A percentile compares a stretch with the other conserved stretches of the same genome.
phyloP scores from a whole-genome alignment of 2,113 vertebrate genomes.

The Campylorhamphus procurvoides region DNA sequence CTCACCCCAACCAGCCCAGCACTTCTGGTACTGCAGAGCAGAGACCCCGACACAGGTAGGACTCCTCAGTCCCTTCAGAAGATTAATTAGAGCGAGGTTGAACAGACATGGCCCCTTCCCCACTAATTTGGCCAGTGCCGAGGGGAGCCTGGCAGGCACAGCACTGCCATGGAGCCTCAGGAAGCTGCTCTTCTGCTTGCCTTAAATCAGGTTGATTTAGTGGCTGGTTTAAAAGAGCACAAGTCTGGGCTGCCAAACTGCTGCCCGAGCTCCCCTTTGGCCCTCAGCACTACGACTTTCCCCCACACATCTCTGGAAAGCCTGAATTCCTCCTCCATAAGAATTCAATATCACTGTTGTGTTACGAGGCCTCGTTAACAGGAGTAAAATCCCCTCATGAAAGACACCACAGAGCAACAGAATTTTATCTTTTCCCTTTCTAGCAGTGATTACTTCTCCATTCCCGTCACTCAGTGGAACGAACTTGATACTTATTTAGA shows the following conservation, averaged over 20 bases:
- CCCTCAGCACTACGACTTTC: neutral
- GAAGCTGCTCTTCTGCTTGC: neutral
- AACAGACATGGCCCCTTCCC: neutral
- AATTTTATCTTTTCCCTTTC: constrained; percentile 55
- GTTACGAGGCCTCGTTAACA: constrained; percentile 35
- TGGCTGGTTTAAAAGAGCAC: neutral
- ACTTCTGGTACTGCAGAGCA: neutral
- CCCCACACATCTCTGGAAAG: neutral
- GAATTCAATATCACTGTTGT: neutral
- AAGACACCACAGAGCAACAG: neutral
- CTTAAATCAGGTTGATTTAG: constrained; percentile 15
- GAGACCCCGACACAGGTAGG: neutral
- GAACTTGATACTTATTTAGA: constrained; percentile 43
- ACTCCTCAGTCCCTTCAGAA: neutral
- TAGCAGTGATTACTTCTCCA: constrained; percentile 37
- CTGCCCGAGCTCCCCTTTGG: neutral
- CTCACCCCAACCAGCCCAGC: neutral
- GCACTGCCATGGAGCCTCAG: neutral
- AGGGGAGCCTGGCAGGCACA: neutral
- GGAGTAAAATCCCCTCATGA: constrained; percentile 12
- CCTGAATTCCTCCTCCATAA: neutral
- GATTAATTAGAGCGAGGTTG: neutral
- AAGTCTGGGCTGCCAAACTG: neutral
- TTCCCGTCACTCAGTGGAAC: constrained; percentile 39
- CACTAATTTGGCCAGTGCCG: neutral